These are phyloP conservation scores for Rhinichthys klamathensis DNA, from an alignment of 2,113 vertebrate species.

Conservation along the genomic window DNA sequence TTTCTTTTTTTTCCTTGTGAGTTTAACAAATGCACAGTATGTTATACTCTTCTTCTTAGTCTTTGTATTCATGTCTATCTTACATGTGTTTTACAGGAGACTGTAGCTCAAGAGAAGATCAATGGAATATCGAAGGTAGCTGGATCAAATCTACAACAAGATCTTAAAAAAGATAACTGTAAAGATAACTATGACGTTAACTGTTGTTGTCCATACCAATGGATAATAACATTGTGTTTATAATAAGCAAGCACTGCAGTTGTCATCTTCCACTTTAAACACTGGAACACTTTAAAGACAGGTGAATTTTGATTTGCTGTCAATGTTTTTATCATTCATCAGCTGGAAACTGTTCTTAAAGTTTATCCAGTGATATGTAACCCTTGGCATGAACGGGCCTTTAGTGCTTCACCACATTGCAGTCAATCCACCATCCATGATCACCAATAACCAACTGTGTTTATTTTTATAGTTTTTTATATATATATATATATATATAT, in stretches of 20 bases:
- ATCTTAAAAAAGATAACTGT: background rate
- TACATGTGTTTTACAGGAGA: constrained; percentile 73
- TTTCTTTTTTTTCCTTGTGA: no score
- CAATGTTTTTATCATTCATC: background rate
- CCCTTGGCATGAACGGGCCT: background rate
- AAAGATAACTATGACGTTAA: background rate
- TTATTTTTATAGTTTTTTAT: background rate
- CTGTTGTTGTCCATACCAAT: background rate
- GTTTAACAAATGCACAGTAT: no score
- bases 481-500: no score
- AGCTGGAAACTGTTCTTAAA: background rate
- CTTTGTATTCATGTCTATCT: constrained; percentile 44
- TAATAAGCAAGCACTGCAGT: no score
- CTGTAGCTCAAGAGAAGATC: constrained; percentile 72
- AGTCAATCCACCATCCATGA: constrained; percentile 35
- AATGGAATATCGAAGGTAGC: constrained; percentile 77
- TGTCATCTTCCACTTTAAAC: background rate
- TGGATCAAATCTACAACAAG: constrained; percentile 37
- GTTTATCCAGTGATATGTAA: background rate
- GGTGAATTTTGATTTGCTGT: background rate
- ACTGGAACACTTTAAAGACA: background rate
- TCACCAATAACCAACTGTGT: constrained; percentile 46
- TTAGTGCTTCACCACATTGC: constrained; percentile 17
- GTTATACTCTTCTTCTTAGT: constrained; percentile 55
- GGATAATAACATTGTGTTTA: background rate